phyloP scores from a whole-genome alignment of 2,797 vertebrate species.

The Steatocranus sp. region DNA sequence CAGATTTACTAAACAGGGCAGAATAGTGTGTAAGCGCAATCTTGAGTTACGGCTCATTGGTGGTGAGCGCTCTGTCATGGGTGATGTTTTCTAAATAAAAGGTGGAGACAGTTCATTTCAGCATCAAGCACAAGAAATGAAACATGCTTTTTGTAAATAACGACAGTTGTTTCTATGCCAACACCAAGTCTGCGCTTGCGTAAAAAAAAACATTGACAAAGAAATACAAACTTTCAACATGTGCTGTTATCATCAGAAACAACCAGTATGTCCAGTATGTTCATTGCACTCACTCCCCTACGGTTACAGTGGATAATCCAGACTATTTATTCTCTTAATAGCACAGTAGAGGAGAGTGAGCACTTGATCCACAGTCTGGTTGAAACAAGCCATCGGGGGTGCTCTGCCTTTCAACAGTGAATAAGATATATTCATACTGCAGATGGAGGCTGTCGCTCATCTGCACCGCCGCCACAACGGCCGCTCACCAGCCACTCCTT shows the following conservation, averaged over 20 bases:
- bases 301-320: not conserved
- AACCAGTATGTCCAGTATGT: not conserved
- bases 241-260: not conserved
- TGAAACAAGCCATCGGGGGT: slow-evolving; percentile 18
- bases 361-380: slow-evolving; percentile 25
- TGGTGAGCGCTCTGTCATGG: not conserved
- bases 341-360: not conserved
- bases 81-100: not conserved
- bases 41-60: not conserved
- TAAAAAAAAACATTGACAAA: not conserved
- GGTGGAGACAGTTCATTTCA: not conserved
- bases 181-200: fast-evolving
- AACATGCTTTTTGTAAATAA: not conserved
- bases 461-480: slow-evolving; percentile 6
- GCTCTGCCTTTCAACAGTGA: slow-evolving; percentile 23
- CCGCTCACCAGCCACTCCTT: not conserved
- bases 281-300: not conserved
- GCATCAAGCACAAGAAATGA: not conserved
- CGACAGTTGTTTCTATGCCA: not conserved
- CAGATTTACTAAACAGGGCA: not conserved
- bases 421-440: slow-evolving; percentile 6
- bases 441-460: slow-evolving; percentile 16
- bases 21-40: not conserved
- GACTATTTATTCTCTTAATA: slow-evolving; percentile 15
- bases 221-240: not conserved